Conservation (phyloP, 1,140 invertebrate species). For the Wasmannia auropunctata region DNA sequence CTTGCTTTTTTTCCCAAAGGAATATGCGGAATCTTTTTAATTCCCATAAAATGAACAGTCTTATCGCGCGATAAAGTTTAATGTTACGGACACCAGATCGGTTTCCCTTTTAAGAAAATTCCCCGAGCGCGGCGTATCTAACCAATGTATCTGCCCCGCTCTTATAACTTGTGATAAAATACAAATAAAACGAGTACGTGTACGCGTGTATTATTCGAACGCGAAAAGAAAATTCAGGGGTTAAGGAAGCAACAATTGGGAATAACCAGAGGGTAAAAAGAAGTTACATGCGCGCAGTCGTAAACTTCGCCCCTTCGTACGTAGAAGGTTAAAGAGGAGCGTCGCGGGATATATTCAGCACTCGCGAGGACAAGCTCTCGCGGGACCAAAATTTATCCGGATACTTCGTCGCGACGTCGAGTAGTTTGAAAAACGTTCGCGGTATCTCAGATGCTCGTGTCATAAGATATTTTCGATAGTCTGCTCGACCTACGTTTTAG, state of each 20-base stretch:
- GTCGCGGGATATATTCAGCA: slow-evolving; percentile 3
- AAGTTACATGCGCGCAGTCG: slow-evolving; percentile 1
- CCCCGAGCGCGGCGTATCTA: slow-evolving; percentile 10
- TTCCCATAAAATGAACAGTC: slow-evolving; percentile 44
- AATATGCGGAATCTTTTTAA: slow-evolving; percentile 24
- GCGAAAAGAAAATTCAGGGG: slow-evolving; percentile 1
- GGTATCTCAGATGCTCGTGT: neutral
- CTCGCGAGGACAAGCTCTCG: slow-evolving; percentile 7
- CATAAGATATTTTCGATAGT: slow-evolving; percentile 20
- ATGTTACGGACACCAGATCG: neutral
- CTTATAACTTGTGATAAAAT: slow-evolving; percentile 44
- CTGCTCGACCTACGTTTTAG: neutral
- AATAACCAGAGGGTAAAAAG: neutral
- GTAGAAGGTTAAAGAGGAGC: neutral
- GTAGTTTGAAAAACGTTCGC: neutral
- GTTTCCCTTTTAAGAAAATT: slow-evolving; percentile 13
- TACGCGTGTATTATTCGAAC: slow-evolving; percentile 13
- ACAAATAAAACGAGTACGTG: slow-evolving; percentile 12
- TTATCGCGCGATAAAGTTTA: slow-evolving; percentile 34
- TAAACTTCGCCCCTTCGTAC: neutral
- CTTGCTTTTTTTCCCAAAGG: neutral
- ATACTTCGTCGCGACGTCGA: neutral
- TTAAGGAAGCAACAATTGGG: slow-evolving; percentile 25
- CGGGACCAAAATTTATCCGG: slow-evolving; percentile 17
- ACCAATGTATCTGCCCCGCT: neutral